Conservation (phyloP, 2,113 vertebrate genomes). For the Tragelaphus imberbis region DNA sequence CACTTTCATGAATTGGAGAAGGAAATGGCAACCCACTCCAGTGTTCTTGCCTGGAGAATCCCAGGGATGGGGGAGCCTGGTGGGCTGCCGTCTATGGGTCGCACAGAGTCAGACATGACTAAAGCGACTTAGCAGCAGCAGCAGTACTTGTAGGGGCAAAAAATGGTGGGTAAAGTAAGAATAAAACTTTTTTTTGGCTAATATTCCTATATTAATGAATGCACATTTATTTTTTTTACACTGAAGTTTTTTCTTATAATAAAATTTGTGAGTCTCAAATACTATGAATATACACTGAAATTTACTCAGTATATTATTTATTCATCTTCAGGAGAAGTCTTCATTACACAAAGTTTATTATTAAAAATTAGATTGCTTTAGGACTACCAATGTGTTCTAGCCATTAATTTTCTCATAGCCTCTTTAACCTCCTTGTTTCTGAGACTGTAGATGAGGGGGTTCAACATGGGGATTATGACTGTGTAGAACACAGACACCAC, state of each 20-base stretch:
- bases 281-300: not conserved
- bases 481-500: slow-evolving; percentile 59
- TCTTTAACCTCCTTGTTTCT: slow-evolving; percentile 64
- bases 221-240: not conserved
- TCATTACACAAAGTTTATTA: not conserved
- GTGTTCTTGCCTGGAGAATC: no score
- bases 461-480: slow-evolving; percentile 61
- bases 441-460: slow-evolving; percentile 60
- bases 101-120: no score
- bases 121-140: no score
- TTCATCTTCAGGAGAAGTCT: not conserved
- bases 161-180: not conserved
- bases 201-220: not conserved
- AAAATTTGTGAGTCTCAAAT: not conserved
- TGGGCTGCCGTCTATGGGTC: no score
- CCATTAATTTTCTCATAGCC: slow-evolving; percentile 32
- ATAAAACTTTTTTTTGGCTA: not conserved
- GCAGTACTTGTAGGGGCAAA: not conserved
- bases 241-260: not conserved
- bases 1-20: no score
- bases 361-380: slow-evolving; percentile 2
- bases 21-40: no score
- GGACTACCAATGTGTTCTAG: not conserved
- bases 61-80: no score
- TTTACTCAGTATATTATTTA: not conserved